phyloP scores from a whole-genome alignment of 2,797 vertebrate genomes.

The Lutjanus argentimaculatus region DNA sequence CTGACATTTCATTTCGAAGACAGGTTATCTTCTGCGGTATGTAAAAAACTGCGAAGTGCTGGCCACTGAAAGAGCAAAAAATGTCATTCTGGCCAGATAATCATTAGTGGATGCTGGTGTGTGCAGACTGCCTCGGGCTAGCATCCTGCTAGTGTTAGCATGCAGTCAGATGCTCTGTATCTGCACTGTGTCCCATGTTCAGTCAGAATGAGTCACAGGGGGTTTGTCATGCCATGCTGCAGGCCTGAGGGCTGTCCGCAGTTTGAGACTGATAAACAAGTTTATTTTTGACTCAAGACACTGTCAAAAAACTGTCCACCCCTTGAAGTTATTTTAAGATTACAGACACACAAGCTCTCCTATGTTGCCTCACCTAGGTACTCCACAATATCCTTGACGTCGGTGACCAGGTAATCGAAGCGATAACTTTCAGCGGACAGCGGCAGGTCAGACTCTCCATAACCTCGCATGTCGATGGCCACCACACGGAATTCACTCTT shows the following conservation, averaged over 20 bases:
- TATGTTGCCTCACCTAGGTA: constrained; percentile 90
- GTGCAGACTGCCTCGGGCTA: constrained; percentile 44
- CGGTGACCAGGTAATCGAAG: constrained; percentile 93
- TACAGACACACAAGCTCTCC: neutral
- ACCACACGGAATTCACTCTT: constrained; percentile 98
- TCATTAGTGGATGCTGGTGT: constrained; percentile 44
- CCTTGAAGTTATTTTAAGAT: neutral
- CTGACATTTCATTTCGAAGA: constrained; percentile 19
- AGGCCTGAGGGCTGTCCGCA: constrained; percentile 49
- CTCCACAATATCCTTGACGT: constrained; percentile 97
- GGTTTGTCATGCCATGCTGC: constrained; percentile 61
- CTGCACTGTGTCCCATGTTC: constrained; percentile 52
- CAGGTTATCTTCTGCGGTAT: neutral
- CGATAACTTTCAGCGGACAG: constrained; percentile 91
- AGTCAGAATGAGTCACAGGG: constrained; percentile 69
- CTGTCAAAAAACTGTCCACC: constrained; percentile 21
- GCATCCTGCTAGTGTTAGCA: constrained; percentile 48
- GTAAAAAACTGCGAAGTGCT: neutral
- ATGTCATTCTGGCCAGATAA: constrained; percentile 39
- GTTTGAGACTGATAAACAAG: constrained; percentile 53
- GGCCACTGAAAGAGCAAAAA: constrained; percentile 23
- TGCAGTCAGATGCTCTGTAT: constrained; percentile 46
- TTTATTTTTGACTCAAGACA: constrained; percentile 59
- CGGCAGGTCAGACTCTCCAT: constrained; percentile 96
- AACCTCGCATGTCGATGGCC: constrained; percentile 97